Base-by-base conservation (phyloP, 2,113 vertebrate species). In the Strix aluco region DNA sequence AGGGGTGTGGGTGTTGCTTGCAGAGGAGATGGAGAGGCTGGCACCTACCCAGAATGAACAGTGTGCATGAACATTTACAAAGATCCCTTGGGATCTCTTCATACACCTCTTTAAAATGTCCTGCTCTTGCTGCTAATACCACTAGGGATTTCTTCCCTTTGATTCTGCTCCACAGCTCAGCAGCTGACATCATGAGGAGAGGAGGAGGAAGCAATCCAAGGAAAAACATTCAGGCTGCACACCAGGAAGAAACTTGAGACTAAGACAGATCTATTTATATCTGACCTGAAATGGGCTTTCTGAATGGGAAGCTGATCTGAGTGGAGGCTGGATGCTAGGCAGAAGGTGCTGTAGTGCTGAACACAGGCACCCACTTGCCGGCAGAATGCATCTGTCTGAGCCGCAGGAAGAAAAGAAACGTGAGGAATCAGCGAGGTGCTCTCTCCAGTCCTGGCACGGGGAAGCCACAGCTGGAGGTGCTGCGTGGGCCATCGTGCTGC, bases 241-340 rank as follows among this genome's bases (percentile, higher is more conserved):
- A 97, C 95, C 90, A 95, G 95, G 93, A 97, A 95, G 92, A 96
- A 96, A 90, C 93, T 95, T 58, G 95, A 97, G 94, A 96, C 89
- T 95, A 78, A 97, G 96, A 86, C 90, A 72, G 83, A 94, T 96
- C 97, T 97, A 97, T 98, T 97, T 97, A 95, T 97, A 97, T 96
- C 96, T 98, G 97, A 97, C 97, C 96, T 95, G 96, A 97, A 96
- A 97, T 15, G 54, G 95, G 96, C 92, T 97, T 96, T 97, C 89
- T 96, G 95, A 96, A 97, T 94, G 92, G 86, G 94, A 95, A 96
- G 87, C 93, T 84, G 95, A 95, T 94, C 92, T 55, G 95, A 94
- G 93, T 6, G 25, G 86, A 95, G 93, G 91, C 81, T 96, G 94
- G 94, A 96, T 95, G 92, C 82, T 63, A 91, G 83, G 92, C 69